A percentile compares a stretch with the other conserved stretches of the same genome.
These are phyloP conservation scores for Muricea muricata DNA, from an alignment of 92 coral and sea anemone species.

Conservation along the genomic window DNA sequence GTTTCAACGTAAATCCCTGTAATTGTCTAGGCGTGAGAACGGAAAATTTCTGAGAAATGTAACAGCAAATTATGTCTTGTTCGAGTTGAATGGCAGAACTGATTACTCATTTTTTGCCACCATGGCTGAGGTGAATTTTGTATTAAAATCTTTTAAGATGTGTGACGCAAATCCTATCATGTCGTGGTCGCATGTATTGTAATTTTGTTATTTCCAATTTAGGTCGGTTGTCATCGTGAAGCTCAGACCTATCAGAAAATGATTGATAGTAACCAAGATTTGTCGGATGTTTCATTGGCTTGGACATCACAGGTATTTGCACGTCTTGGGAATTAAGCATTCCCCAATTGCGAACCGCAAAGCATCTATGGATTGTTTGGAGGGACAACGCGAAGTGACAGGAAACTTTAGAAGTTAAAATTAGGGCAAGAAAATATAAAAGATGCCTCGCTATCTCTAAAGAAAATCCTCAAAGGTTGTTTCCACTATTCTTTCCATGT, in stretches of 20 bases:
- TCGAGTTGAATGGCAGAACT: conserved; percentile 73
- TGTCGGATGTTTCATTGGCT: conserved; percentile 40
- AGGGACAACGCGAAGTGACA: too few species aligned
- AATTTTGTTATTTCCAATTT: neutral
- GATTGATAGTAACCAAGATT: conserved; percentile 18
- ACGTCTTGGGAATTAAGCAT: neutral
- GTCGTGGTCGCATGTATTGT: too few species aligned
- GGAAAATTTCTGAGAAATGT: conserved; percentile 70
- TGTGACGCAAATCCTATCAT: too few species aligned
- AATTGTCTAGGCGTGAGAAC: conserved; percentile 64
- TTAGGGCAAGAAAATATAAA: too few species aligned
- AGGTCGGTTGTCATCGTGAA: conserved; percentile 82
- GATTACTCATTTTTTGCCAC: conserved; percentile 78
- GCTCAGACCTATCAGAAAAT: conserved; percentile 77
- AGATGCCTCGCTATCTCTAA: too few species aligned
- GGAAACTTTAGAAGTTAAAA: too few species aligned
- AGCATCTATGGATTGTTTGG: too few species aligned
- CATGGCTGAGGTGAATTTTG: conserved; percentile 65
- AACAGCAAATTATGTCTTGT: conserved; percentile 69
- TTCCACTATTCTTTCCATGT: too few species aligned
- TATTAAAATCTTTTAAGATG: neutral
- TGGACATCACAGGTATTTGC: conserved; percentile 69
- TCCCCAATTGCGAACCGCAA: too few species aligned
- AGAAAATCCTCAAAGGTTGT: too few species aligned
- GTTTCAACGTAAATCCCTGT: neutral